Percentiles rank a stretch among this genome's conserved stretches.
Conservation (phyloP, 2,113 vertebrate genomes). For the Grallaria varia region DNA sequence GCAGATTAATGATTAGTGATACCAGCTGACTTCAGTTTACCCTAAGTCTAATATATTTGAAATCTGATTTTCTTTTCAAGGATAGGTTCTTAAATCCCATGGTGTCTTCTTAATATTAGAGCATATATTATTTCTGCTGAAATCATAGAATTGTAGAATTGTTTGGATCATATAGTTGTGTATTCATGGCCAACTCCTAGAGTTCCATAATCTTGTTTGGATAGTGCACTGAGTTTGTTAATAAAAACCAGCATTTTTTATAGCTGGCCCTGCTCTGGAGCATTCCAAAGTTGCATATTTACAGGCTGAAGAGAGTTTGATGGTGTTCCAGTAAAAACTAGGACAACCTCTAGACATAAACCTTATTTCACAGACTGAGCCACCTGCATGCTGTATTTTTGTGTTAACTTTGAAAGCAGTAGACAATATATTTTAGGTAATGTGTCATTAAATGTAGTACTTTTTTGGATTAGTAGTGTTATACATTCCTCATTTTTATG, state of each 20-base stretch:
- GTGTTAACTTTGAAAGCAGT: neutral
- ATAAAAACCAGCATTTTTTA: constrained; percentile 11
- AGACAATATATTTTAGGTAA: constrained; percentile 4
- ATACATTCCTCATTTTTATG: constrained; percentile 18
- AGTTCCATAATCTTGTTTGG: constrained; percentile 8
- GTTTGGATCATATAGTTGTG: neutral
- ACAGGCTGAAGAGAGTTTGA: neutral
- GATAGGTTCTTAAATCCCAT: neutral
- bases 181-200: neutral
- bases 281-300: constrained; percentile 6
- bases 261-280: neutral
- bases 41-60: neutral
- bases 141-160: neutral
- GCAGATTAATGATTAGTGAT: neutral
- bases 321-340: neutral
- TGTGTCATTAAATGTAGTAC: neutral
- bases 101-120: neutral
- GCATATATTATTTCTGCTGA: neutral
- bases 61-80: neutral
- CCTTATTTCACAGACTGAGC: neutral
- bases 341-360: constrained; percentile 19
- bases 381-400: neutral
- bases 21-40: neutral
- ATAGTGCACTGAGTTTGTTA: neutral
- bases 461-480: neutral